Evolutionary conservation across 2,797 vertebrate species (phyloP).

Genomic region (Podarcis lilfordi): DNA sequence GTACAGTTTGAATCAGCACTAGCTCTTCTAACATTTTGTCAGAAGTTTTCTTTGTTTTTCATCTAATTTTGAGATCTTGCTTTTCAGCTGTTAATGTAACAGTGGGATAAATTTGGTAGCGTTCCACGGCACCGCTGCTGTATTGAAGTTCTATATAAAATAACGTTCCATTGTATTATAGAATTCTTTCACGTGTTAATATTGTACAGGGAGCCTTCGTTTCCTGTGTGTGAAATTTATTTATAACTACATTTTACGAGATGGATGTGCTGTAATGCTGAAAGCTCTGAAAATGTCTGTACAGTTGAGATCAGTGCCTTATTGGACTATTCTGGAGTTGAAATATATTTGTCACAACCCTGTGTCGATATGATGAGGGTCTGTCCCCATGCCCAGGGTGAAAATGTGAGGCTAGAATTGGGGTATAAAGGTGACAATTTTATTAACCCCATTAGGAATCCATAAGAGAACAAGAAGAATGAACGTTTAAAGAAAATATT

Average conservation of each 20-base stretch:
- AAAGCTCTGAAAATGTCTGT: background rate
- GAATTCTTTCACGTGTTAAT: background rate
- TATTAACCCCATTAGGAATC: too few relatives aligned
- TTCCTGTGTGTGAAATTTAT: background rate
- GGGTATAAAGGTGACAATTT: too few relatives aligned
- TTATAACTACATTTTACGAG: conserved; percentile 8
- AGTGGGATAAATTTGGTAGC: background rate
- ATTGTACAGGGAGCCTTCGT: background rate
- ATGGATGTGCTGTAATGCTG: background rate
- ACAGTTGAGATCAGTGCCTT: background rate
- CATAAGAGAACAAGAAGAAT: too few relatives aligned
- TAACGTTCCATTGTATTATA: background rate
- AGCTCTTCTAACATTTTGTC: background rate
- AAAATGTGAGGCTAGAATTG: too few relatives aligned
- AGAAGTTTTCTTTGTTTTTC: background rate
- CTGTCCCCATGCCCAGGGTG: too few relatives aligned
- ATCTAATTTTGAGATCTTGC: background rate
- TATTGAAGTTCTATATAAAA: background rate
- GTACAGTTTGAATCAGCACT: background rate
- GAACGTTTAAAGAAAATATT: too few relatives aligned
- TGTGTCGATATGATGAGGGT: too few relatives aligned
- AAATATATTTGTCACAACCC: too few relatives aligned
- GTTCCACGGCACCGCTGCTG: background rate
- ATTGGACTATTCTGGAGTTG: too few relatives aligned
- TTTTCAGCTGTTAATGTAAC: background rate